These are phyloP conservation scores for Cirrhinus mrigala DNA, from an alignment of 2,797 vertebrate species.

Conservation along the genomic window DNA sequence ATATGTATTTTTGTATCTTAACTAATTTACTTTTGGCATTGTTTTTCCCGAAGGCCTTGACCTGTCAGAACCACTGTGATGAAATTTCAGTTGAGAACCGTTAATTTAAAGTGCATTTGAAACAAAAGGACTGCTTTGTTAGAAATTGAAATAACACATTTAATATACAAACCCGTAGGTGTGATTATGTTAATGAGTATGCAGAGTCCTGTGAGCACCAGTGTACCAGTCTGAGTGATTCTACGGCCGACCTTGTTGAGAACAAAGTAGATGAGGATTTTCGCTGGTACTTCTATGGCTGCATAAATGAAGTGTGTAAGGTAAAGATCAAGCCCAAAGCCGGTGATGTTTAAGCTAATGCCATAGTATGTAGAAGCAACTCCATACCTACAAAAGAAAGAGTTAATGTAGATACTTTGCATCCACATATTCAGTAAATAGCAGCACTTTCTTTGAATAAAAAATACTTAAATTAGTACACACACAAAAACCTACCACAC, in stretches of 20 bases:
- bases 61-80: background rate
- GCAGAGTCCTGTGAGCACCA: conserved; percentile 77
- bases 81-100: background rate
- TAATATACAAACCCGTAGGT: conserved; percentile 61
- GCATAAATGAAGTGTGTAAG: conserved; percentile 88
- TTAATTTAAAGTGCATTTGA: background rate
- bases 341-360: conserved; percentile 84
- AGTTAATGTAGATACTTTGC: background rate
- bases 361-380: conserved; percentile 89
- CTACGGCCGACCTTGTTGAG: conserved; percentile 80
- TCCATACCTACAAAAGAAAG: conserved; percentile 80
- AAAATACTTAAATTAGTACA: background rate
- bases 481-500: conserved; percentile 78
- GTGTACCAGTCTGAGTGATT: conserved; percentile 73
- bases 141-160: background rate
- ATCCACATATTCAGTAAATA: background rate
- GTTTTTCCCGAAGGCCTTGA: background rate
- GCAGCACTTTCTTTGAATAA: background rate
- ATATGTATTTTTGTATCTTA: background rate
- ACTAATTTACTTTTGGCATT: background rate
- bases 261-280: conserved; percentile 75
- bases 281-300: conserved; percentile 85
- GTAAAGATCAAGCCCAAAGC: conserved; percentile 85
- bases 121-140: background rate
- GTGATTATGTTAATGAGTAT: conserved; percentile 74